These are phyloP conservation scores for Caenorhabditis sp. DNA, from an alignment of 2,888 invertebrate species.

Conservation along the genomic window DNA sequence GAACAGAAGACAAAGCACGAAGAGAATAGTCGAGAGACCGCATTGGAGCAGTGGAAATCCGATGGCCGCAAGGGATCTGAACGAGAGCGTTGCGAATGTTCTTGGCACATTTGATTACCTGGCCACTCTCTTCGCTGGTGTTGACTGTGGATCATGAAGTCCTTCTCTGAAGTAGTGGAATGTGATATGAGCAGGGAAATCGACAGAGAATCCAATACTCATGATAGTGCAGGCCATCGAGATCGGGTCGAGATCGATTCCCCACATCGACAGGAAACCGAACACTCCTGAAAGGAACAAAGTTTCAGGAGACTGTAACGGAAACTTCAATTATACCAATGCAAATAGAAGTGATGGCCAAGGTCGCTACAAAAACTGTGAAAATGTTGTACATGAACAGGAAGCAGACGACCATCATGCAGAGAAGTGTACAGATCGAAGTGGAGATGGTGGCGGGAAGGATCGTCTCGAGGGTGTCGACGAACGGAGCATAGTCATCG, in stretches of 20 bases:
- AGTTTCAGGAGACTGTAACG: constrained; percentile 14
- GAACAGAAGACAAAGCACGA: constrained; percentile 77
- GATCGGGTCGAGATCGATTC: constrained; percentile 80
- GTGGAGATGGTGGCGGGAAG: constrained; percentile 74
- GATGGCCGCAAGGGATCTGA: constrained; percentile 76
- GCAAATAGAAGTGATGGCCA: constrained; percentile 80
- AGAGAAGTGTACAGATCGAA: constrained; percentile 72
- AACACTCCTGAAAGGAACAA: constrained; percentile 70
- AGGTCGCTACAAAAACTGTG: constrained; percentile 79
- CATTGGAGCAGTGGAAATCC: constrained; percentile 80
- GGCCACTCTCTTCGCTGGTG: constrained; percentile 69
- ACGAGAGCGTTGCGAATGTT: background rate
- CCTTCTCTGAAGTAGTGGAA: constrained; percentile 80
- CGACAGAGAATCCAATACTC: constrained; percentile 80
- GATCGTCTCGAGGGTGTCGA: constrained; percentile 75
- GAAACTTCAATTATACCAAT: constrained; percentile 65
- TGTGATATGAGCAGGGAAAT: constrained; percentile 81
- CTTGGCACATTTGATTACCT: constrained; percentile 40
- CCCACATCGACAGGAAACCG: constrained; percentile 78
- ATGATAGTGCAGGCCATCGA: constrained; percentile 78
- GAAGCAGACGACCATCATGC: constrained; percentile 80
- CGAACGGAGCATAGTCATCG: constrained; percentile 79
- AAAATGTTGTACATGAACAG: constrained; percentile 81
- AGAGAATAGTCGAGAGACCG: constrained; percentile 78
- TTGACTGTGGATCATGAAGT: constrained; percentile 70